Percentiles rank a stretch among this genome's conserved stretches.
These are phyloP conservation scores for Amitus sp. DNA, from an alignment of 2,888 invertebrate genomes.

Conservation along the genomic window DNA sequence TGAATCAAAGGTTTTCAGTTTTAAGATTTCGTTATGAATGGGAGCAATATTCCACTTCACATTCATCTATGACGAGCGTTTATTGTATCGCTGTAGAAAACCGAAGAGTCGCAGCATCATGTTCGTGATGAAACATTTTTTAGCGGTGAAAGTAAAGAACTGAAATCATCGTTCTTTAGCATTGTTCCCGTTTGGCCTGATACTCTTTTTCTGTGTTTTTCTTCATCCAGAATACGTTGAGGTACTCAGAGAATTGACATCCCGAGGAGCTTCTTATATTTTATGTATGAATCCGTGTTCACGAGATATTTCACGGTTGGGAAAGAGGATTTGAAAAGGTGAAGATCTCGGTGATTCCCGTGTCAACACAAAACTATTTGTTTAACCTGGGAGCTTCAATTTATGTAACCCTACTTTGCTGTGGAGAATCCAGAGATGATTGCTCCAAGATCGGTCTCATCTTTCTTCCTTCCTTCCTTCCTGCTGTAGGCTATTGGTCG, in stretches of 20 bases:
- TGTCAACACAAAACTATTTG: conserved; percentile 1
- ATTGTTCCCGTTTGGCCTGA: neutral
- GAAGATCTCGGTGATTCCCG: conserved; percentile 6
- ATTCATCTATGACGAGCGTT: too few species aligned
- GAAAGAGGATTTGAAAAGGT: conserved; percentile 11
- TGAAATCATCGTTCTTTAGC: neutral
- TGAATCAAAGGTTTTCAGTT: too few species aligned
- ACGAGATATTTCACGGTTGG: conserved; percentile 12
- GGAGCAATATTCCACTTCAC: too few species aligned
- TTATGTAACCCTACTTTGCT: conserved; percentile 12
- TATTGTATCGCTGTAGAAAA: too few species aligned
- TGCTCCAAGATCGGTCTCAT: conserved; percentile 17
- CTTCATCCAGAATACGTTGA: neutral
- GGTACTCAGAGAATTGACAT: neutral
- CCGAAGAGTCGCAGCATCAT: neutral
- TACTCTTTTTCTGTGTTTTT: neutral
- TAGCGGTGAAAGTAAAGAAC: neutral
- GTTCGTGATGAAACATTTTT: neutral
- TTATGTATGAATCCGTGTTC: conserved; percentile 22
- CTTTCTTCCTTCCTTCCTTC: conserved; percentile 17
- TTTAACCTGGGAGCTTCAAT: conserved; percentile 12
- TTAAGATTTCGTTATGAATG: too few species aligned
- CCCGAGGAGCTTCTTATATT: conserved; percentile 12
- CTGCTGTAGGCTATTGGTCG: conserved; percentile 16
- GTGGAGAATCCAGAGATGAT: conserved; percentile 12